A percentile compares a stretch with the other conserved stretches of the same genome.
These are phyloP conservation scores for Euphysa ruthae DNA, from an alignment of 30 jellyfish, hydroid and myxozoan species.

Conservation along the genomic window DNA sequence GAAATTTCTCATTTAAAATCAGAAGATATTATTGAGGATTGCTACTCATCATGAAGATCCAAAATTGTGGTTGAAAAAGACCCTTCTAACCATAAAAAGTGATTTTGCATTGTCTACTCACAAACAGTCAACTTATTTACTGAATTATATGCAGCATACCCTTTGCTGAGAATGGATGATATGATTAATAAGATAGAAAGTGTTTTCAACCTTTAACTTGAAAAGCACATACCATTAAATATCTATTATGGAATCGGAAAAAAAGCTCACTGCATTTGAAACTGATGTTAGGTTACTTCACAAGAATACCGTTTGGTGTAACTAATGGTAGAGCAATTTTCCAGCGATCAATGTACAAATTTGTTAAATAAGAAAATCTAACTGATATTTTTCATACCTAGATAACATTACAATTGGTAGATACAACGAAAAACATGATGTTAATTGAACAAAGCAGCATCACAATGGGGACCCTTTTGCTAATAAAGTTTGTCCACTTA, in stretches of 20 bases:
- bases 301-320: slow-evolving; percentile 43
- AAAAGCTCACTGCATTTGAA: slow-evolving; percentile 54
- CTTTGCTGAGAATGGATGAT: too few relatives aligned
- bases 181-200: too few relatives aligned
- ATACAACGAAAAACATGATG: slow-evolving; percentile 22
- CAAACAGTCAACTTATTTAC: slow-evolving; percentile 46
- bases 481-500: slow-evolving; percentile 26
- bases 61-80: slow-evolving; percentile 30
- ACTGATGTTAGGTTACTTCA: slow-evolving; percentile 49
- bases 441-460: slow-evolving; percentile 22
- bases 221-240: slow-evolving; percentile 48
- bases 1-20: slow-evolving; percentile 18
- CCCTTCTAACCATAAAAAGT: background rate
- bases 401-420: slow-evolving; percentile 45
- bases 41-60: slow-evolving; percentile 69
- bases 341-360: too few relatives aligned
- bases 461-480: slow-evolving; percentile 21
- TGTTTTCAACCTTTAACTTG: slow-evolving; percentile 44
- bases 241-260: slow-evolving; percentile 44
- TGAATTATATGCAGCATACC: slow-evolving; percentile 35
- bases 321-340: slow-evolving; percentile 38
- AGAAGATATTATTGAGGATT: slow-evolving; percentile 46
- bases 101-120: slow-evolving; percentile 44
- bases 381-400: too few relatives aligned
- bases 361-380: too few relatives aligned